phyloP scores from a whole-genome alignment of 2,113 vertebrate genomes.

The Aythya baeri region DNA sequence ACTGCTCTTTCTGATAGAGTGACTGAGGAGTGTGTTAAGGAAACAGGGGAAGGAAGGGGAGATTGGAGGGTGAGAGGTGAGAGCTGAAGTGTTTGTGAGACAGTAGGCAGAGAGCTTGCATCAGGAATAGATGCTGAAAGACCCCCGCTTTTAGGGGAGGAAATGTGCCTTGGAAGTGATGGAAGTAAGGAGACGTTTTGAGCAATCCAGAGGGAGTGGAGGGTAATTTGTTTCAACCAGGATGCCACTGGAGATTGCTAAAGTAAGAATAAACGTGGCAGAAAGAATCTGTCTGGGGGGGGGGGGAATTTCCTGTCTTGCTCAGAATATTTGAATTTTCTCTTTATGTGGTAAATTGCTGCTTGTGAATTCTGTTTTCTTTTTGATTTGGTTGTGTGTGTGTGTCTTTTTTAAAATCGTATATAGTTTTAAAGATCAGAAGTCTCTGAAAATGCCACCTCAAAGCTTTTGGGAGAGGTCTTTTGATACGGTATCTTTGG shows the following conservation, averaged over 20 bases:
- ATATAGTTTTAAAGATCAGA: not conserved
- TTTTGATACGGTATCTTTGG: not conserved
- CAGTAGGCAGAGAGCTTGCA: not conserved
- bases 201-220: not conserved
- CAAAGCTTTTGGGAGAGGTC: not conserved
- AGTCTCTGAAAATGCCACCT: not conserved
- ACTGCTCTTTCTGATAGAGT: not conserved
- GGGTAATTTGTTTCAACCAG: not conserved
- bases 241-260: not conserved
- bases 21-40: not conserved
- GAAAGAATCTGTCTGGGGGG: not conserved
- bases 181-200: not conserved
- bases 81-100: not conserved
- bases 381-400: too few relatives aligned
- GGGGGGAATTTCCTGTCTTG: not conserved
- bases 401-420: not conserved
- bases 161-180: not conserved
- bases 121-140: not conserved
- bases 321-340: not conserved
- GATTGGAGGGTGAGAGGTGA: not conserved
- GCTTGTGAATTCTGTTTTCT: not conserved
- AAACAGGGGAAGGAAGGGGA: not conserved
- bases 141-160: not conserved
- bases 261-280: not conserved
- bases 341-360: not conserved